These are phyloP conservation scores for Limnephilus marmoratus DNA, from an alignment of 2,888 invertebrate species.

Conservation along the genomic window DNA sequence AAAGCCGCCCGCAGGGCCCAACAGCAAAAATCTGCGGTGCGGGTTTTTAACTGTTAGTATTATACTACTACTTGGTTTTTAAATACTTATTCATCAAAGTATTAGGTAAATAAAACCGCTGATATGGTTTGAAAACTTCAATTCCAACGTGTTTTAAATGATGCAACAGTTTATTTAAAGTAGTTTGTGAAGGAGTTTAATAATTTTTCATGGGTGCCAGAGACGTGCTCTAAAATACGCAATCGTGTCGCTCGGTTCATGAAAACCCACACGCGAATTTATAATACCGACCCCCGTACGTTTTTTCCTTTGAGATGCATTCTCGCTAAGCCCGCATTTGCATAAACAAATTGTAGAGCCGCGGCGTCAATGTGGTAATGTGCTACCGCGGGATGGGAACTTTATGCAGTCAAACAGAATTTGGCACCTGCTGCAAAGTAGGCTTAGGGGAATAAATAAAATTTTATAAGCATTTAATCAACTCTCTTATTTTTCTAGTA, in stretches of 20 bases:
- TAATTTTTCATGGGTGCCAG: neutral
- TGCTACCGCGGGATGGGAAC: slow-evolving; percentile 28
- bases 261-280: slow-evolving; percentile 24
- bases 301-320: slow-evolving; percentile 42
- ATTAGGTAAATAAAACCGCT: no score
- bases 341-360: slow-evolving; percentile 57
- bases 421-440: neutral
- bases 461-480: neutral
- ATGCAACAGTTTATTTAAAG: neutral
- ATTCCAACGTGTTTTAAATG: neutral
- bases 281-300: slow-evolving; percentile 22
- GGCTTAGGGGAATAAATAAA: neutral
- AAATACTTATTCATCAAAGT: no score
- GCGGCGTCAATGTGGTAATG: slow-evolving; percentile 18
- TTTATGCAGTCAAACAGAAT: slow-evolving; percentile 5
- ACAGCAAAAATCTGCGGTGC: no score
- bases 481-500: neutral
- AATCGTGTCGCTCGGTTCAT: slow-evolving; percentile 5
- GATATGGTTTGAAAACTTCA: no score
- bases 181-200: neutral
- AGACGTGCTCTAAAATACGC: neutral
- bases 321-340: slow-evolving; percentile 42
- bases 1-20: no score
- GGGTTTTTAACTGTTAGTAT: no score
- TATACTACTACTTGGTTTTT: no score